Percentiles rank a stretch among this genome's conserved stretches.
Evolutionary conservation across 1,140 invertebrate genomes (phyloP).

Genomic region (Drosophila hydei): DNA sequence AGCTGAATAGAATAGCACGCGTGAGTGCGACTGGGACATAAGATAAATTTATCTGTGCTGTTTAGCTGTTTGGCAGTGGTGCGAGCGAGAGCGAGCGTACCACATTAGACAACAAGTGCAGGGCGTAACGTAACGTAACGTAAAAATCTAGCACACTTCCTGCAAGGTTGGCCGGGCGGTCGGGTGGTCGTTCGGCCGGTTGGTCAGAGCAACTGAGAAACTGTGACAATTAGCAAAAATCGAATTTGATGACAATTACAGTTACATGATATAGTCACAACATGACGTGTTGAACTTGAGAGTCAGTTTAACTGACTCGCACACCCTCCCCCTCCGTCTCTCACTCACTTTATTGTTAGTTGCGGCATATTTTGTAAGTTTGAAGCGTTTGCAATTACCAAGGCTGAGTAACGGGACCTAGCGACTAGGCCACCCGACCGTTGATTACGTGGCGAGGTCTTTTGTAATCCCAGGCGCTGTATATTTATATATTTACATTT

Average conservation of each 20-base stretch:
- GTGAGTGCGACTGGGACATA: neutral
- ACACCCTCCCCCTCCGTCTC: neutral
- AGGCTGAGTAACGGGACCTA: constrained; percentile 65
- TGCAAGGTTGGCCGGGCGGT: constrained; percentile 33
- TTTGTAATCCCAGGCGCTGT: constrained; percentile 46
- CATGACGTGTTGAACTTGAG: constrained; percentile 61
- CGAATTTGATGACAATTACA: constrained; percentile 78
- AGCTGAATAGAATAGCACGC: no score
- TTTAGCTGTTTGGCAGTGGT: neutral
- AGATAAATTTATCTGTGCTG: constrained; percentile 2
- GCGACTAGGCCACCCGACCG: constrained; percentile 53
- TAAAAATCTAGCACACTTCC: constrained; percentile 67
- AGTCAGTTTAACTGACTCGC: neutral
- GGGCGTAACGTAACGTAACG: constrained; percentile 46
- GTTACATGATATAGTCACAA: constrained; percentile 49
- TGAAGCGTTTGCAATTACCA: constrained; percentile 39
- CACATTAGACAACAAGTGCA: constrained; percentile 56
- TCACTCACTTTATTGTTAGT: constrained; percentile 24
- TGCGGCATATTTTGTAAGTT: constrained; percentile 13
- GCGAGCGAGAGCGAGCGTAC: constrained; percentile 9
- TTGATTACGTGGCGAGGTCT: constrained; percentile 48
- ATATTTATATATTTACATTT: constrained; percentile 8
- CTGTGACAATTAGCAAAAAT: constrained; percentile 70
- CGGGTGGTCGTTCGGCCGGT: no score
- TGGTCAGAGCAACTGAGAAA: constrained; percentile 4